A percentile compares a stretch with the other conserved stretches of the same genome.
phyloP scores from a whole-genome alignment of 1,140 invertebrate genomes.

The Sarcophaga bullata region DNA sequence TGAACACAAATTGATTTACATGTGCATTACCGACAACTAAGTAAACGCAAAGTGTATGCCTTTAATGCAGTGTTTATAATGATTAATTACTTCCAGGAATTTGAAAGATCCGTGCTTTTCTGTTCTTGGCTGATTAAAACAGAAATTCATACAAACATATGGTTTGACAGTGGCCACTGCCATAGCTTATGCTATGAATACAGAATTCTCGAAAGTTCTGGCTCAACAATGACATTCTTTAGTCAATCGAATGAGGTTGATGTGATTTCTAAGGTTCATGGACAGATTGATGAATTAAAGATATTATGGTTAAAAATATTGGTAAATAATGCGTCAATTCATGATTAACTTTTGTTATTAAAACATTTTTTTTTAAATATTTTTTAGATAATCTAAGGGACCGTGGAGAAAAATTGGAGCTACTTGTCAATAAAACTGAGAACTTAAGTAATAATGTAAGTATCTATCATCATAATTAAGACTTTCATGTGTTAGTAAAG shows the following conservation, averaged over 20 bases:
- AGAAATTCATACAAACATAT: constrained; percentile 85
- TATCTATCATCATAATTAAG: constrained; percentile 51
- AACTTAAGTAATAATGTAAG: constrained; percentile 88
- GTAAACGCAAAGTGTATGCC: no score
- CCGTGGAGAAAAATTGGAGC: constrained; percentile 87
- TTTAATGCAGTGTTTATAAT: neutral
- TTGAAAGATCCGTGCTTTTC: constrained; percentile 91
- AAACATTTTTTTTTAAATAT: constrained; percentile 15
- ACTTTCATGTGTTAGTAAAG: no score
- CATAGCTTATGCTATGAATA: constrained; percentile 93
- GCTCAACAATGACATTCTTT: constrained; percentile 91
- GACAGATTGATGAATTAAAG: constrained; percentile 94
- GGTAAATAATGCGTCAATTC: constrained; percentile 68
- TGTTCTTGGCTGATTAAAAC: constrained; percentile 92
- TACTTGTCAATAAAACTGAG: constrained; percentile 91
- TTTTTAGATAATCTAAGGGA: constrained; percentile 66
- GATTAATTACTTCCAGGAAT: constrained; percentile 72
- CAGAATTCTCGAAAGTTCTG: constrained; percentile 87
- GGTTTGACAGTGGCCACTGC: constrained; percentile 83
- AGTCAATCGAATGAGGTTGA: constrained; percentile 87
- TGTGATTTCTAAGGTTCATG: constrained; percentile 85
- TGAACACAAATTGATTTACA: constrained; percentile 87
- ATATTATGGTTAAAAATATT: constrained; percentile 96
- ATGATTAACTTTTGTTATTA: neutral
- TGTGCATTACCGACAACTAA: constrained; percentile 96